Evolutionary conservation across 2,888 invertebrate species (phyloP).

Genomic region (Mantis religiosa): DNA sequence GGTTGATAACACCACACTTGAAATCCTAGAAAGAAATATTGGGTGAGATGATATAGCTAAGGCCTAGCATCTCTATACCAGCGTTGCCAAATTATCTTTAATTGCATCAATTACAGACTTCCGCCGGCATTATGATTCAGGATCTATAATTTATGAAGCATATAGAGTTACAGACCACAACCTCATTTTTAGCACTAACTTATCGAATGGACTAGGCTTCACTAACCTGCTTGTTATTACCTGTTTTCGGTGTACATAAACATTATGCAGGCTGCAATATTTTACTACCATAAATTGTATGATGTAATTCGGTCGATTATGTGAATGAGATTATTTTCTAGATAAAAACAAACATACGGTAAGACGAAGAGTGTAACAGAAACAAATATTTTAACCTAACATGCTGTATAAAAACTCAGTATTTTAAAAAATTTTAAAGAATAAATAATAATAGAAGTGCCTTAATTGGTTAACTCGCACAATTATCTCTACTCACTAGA

Average conservation of each 20-base stretch:
- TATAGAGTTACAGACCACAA: background rate
- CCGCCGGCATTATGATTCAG: background rate
- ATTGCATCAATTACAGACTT: conserved; percentile 7
- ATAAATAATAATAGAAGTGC: too few relatives aligned
- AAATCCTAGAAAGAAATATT: background rate
- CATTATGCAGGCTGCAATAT: background rate
- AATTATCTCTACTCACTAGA: too few relatives aligned
- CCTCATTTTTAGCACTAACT: background rate
- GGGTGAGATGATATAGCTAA: background rate
- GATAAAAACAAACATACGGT: background rate
- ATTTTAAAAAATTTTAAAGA: too few relatives aligned
- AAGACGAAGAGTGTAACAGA: too few relatives aligned
- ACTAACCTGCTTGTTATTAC: background rate
- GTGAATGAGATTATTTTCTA: background rate
- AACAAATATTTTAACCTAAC: too few relatives aligned
- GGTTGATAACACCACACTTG: background rate
- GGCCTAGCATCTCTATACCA: background rate
- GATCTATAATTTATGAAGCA: background rate
- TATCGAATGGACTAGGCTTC: background rate
- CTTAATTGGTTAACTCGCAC: too few relatives aligned
- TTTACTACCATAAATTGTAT: background rate
- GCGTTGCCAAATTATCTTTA: background rate
- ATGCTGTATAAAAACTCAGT: too few relatives aligned
- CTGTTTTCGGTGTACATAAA: background rate
- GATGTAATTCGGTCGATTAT: background rate